phyloP scores from a whole-genome alignment of 1,140 invertebrate species.

The Telenomus remus region DNA sequence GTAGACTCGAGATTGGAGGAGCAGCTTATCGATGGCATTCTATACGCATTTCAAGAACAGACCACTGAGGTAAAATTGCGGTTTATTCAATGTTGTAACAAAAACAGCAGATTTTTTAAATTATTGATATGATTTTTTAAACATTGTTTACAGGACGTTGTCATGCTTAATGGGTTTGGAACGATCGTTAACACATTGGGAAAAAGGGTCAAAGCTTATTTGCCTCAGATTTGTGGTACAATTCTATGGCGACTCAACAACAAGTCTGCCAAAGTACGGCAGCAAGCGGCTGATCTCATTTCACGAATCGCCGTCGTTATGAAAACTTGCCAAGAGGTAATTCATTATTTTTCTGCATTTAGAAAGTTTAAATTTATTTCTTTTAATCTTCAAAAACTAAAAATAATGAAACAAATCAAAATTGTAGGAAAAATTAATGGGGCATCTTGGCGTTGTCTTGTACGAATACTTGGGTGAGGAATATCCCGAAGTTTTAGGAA shows the following conservation, averaged over 20 bases:
- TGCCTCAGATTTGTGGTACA: constrained; percentile 99
- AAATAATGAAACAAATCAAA: too few relatives aligned
- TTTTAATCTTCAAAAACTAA: too few relatives aligned
- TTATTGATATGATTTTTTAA: too few relatives aligned
- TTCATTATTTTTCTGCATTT: constrained; percentile 1
- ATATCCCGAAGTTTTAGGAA: constrained; percentile 99
- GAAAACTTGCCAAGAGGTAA: constrained; percentile 98
- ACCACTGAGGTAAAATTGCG: constrained; percentile 88
- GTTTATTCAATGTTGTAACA: background rate
- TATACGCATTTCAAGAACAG: constrained; percentile 99
- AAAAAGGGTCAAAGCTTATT: constrained; percentile 97
- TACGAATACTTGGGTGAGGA: constrained; percentile 99
- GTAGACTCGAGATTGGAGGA: constrained; percentile 98
- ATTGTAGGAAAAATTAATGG: constrained; percentile 96
- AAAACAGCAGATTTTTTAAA: too few relatives aligned
- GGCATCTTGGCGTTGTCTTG: constrained; percentile 98
- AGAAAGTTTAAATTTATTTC: too few relatives aligned
- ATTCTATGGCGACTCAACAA: constrained; percentile 99
- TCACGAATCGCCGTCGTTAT: constrained; percentile 98
- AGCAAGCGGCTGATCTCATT: constrained; percentile 99
- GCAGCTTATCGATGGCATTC: constrained; percentile 98
- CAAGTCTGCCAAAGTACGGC: constrained; percentile 99
- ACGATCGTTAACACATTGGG: constrained; percentile 98
- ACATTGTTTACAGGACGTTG: constrained; percentile 90
- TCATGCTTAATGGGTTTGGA: constrained; percentile 99